Percentiles rank a stretch among this genome's conserved stretches.
phyloP scores from a whole-genome alignment of 2,797 vertebrate genomes.

The Falco concolor region DNA sequence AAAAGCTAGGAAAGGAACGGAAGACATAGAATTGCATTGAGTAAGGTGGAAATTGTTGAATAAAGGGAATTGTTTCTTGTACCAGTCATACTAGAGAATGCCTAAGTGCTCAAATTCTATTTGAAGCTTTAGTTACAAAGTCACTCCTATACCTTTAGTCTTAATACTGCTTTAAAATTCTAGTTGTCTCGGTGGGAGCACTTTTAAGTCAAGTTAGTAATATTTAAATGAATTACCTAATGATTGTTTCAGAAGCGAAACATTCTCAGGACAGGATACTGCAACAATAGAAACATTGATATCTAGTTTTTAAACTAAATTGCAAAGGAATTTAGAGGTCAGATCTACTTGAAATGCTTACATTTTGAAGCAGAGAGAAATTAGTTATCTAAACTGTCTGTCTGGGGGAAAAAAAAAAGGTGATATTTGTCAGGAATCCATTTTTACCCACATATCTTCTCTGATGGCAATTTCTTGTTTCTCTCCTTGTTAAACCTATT shows the following conservation, averaged over 20 bases:
- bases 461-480: slow-evolving; percentile 27
- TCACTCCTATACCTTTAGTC: background rate
- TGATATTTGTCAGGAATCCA: slow-evolving; percentile 53
- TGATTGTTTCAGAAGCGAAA: background rate
- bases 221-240: background rate
- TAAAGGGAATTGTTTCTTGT: background rate
- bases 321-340: slow-evolving; percentile 4
- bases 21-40: background rate
- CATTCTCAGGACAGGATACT: background rate
- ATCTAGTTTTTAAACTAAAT: slow-evolving; percentile 15
- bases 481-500: slow-evolving; percentile 15
- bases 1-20: slow-evolving; percentile 16
- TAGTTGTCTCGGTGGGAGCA: background rate
- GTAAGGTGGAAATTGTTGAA: background rate
- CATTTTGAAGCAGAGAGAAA: slow-evolving; percentile 41
- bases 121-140: background rate
- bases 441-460: slow-evolving; percentile 52
- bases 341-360: slow-evolving; percentile 27
- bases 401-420: background rate
- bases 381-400: slow-evolving; percentile 60
- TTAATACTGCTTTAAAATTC: background rate
- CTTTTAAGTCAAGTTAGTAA: background rate
- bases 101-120: background rate
- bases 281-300: background rate
- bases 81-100: background rate